These are phyloP conservation scores for Microhierax caerulescens DNA, from an alignment of 2,797 vertebrate species.

Conservation along the genomic window DNA sequence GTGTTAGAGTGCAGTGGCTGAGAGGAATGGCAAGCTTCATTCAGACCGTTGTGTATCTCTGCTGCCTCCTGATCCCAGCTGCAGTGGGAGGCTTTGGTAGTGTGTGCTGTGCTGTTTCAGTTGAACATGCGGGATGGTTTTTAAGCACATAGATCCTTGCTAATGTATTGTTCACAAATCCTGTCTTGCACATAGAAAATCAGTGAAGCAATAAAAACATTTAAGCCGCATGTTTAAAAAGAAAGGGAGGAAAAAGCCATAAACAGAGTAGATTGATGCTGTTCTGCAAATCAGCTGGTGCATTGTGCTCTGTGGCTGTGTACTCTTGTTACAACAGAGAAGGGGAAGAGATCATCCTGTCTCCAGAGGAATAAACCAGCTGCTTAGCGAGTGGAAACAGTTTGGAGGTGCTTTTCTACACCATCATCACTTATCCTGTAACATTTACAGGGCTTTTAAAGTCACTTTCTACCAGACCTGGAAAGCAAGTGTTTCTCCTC, in stretches of 20 bases:
- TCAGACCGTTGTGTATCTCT: not conserved
- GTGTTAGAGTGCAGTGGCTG: accelerated
- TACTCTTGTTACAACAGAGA: not conserved
- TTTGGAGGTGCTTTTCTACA: slow-evolving; percentile 17
- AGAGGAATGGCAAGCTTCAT: not conserved
- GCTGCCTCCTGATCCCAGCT: not conserved
- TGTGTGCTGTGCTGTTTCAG: not conserved
- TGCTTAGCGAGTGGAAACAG: not conserved
- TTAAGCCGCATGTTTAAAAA: slow-evolving; percentile 20
- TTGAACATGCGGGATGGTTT: not conserved
- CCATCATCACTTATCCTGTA: not conserved
- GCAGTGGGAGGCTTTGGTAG: not conserved
- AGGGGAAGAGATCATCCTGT: slow-evolving; percentile 7
- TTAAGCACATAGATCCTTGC: not conserved
- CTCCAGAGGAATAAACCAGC: slow-evolving; percentile 49
- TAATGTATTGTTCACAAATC: slow-evolving; percentile 42
- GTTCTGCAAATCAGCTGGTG: slow-evolving; percentile 43
- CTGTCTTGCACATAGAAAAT: slow-evolving; percentile 39
- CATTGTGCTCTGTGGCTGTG: slow-evolving; percentile 14
- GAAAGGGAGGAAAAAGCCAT: not conserved
- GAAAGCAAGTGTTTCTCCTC: not conserved
- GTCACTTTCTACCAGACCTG: not conserved
- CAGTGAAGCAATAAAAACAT: slow-evolving; percentile 61
- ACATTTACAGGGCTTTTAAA: not conserved
- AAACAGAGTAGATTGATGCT: slow-evolving; percentile 9